Evolutionary conservation across 2,888 invertebrate species (phyloP).

Genomic region (Platycnemis pennipes): DNA sequence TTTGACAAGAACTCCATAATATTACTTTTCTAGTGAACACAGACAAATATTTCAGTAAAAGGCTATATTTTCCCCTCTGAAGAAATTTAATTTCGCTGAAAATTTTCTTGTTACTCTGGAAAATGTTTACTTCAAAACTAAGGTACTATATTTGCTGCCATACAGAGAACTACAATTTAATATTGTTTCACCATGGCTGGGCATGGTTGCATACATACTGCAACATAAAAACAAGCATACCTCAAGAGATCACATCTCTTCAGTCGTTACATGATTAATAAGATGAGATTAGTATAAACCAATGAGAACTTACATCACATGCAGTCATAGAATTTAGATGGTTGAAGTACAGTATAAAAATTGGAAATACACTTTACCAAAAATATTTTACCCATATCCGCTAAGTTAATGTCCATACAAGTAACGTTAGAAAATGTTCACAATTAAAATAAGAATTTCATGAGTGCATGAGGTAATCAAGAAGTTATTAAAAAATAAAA

Average conservation of each 20-base stretch:
- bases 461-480: not conserved
- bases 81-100: no score
- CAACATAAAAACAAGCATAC: not conserved
- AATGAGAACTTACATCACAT: not conserved
- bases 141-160: not conserved
- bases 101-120: no score
- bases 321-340: not conserved
- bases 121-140: no score
- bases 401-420: not conserved
- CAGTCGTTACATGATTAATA: not conserved
- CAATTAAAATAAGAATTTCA: not conserved
- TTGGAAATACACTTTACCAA: not conserved
- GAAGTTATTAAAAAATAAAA: not conserved
- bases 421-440: not conserved
- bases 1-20: no score
- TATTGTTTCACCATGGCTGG: not conserved
- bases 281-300: not conserved
- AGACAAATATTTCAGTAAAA: no score
- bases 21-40: no score
- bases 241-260: not conserved
- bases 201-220: not conserved
- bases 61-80: no score
- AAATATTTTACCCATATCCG: not conserved
- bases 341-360: not conserved
- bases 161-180: not conserved